Evolutionary conservation across 2,888 invertebrate genomes (phyloP), one percentile per base, ranked within the genome.

Genomic region (Rhagophthalmus giganteus): DNA sequence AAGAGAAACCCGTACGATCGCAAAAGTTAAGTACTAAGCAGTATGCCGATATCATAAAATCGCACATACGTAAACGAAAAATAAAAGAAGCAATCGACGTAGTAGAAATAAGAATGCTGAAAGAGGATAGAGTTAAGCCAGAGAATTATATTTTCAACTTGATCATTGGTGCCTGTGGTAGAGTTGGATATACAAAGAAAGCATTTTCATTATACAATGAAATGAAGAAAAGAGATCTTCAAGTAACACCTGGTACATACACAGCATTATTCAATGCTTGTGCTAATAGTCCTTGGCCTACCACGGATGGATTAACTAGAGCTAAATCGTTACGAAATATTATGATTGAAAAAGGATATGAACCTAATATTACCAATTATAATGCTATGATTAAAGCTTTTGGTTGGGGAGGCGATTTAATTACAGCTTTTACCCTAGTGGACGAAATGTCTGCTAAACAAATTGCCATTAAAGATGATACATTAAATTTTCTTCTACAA

Each of bases 381-480:
- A 87, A 94, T 78, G 84, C 88, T 2, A 89, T 95, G 87, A 90
- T 95, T 20, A 94, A 93, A 78, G 91, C 93, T 1, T 96, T 90
- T 76, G 93, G 92, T 0, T 79, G 87, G 51, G 88, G 89, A 74
- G 88, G 89, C 0, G 88, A 92, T 70, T 69, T 92, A 10, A 67
- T 81, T 47, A 85, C 83, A 25, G 90, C 94, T 1, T 94, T 94
- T 73, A 70, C 80, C 67, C 71, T 95, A 46, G 88, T 87, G 1
- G 94, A 96, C 76, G 90, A 93, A 78, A 91, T 94, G 88, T 66
- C 78, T 1, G 76, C 82, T 30, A 84, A 84, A 48, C 75, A 79
- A 39, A 74, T 89, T 9, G 71, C 76, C 48, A 74, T 88, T 12
- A 81, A 81, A 61, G 78, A 79, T 1, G 83, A 85, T 34, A 90